Percentiles rank a stretch among this genome's conserved stretches.
These are phyloP conservation scores for Scotopteryx bipunctaria DNA, from an alignment of 2,888 invertebrate species.

Conservation along the genomic window DNA sequence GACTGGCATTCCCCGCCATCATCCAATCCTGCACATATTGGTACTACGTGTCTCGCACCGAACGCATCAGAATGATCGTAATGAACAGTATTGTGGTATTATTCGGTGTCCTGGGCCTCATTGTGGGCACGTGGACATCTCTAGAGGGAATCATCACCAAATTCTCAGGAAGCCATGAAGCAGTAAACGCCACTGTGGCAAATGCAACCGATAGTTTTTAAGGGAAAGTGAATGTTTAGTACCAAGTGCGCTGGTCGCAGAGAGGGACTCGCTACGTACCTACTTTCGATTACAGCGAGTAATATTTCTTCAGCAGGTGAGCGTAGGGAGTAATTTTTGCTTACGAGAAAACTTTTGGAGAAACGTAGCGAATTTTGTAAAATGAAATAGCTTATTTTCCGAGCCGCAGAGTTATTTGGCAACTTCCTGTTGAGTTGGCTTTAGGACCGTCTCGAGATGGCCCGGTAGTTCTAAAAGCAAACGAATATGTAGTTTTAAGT, in stretches of 20 bases:
- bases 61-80: slow-evolving; percentile 81
- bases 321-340: no score
- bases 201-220: slow-evolving; percentile 8
- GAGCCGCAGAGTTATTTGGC: background rate
- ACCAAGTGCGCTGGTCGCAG: slow-evolving; percentile 11
- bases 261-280: slow-evolving; percentile 4
- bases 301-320: no score
- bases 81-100: slow-evolving; percentile 86
- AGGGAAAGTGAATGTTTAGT: slow-evolving; percentile 4
- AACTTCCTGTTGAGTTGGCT: slow-evolving; percentile 1
- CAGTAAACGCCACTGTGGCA: background rate
- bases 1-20: slow-evolving; percentile 94
- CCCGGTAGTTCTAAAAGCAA: slow-evolving; percentile 38
- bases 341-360: background rate
- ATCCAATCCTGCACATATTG: slow-evolving; percentile 93
- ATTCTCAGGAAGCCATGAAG: slow-evolving; percentile 58
- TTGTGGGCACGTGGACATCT: slow-evolving; percentile 88
- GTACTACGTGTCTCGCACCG: slow-evolving; percentile 84
- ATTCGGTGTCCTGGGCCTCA: slow-evolving; percentile 86
- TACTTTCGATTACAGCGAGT: no score
- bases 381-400: background rate
- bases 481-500: slow-evolving; percentile 41
- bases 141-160: slow-evolving; percentile 85
- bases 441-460: slow-evolving; percentile 5
- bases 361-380: background rate